Percentiles rank a stretch among this genome's conserved stretches.
Evolutionary conservation across 2,113 vertebrate species (phyloP).

Genomic region (Pelodiscus sinensis): DNA sequence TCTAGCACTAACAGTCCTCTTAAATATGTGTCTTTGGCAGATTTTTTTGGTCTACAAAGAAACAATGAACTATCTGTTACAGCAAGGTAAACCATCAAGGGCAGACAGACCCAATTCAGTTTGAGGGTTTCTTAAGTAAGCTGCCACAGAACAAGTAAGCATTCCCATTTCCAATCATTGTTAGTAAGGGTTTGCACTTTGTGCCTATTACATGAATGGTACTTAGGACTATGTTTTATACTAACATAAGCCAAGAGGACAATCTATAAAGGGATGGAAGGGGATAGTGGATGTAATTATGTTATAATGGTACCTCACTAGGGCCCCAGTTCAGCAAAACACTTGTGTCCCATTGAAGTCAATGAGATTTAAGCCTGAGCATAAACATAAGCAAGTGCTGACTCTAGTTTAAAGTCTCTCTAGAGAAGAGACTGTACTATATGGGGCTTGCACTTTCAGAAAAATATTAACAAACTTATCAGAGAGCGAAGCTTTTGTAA

Average conservation of each 20-base stretch:
- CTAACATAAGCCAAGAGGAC: background rate
- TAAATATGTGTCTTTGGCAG: background rate
- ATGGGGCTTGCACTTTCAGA: background rate
- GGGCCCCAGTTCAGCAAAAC: background rate
- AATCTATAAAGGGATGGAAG: background rate
- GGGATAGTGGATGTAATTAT: background rate
- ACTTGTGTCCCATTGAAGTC: background rate
- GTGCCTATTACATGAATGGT: background rate
- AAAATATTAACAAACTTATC: background rate
- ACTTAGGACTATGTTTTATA: background rate
- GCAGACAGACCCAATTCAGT: background rate
- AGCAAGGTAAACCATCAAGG: background rate
- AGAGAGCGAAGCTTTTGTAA: background rate
- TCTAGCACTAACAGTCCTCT: background rate
- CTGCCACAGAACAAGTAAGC: background rate
- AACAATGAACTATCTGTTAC: background rate
- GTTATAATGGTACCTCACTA: background rate
- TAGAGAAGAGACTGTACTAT: background rate
- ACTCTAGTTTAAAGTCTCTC: background rate
- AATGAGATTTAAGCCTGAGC: background rate
- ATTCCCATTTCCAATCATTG: background rate
- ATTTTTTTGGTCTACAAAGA: background rate
- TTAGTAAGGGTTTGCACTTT: background rate
- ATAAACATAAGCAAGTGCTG: background rate
- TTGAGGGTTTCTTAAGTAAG: background rate